A percentile compares a stretch with the other conserved stretches of the same genome.
Evolutionary conservation across 2,888 invertebrate species (phyloP).

Genomic region (Cantharis nigra): DNA sequence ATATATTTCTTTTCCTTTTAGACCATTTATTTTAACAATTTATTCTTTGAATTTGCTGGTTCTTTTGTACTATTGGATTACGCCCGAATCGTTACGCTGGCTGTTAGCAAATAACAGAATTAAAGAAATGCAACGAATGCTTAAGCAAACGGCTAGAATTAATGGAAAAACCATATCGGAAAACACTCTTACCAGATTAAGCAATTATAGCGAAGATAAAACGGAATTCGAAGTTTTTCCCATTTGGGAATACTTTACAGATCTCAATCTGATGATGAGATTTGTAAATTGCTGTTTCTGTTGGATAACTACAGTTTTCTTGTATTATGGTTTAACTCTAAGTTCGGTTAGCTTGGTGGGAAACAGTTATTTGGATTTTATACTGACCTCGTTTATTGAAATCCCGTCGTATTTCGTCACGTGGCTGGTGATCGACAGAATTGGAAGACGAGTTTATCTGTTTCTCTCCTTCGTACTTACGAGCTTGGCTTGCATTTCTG

Average conservation of each 20-base stretch:
- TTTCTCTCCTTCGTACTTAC: constrained; percentile 66
- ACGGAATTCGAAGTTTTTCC: neutral
- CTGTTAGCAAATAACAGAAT: constrained; percentile 65
- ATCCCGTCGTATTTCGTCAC: constrained; percentile 74
- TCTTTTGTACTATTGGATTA: constrained; percentile 67
- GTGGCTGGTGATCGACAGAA: constrained; percentile 65
- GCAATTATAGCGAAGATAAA: neutral
- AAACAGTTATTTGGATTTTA: constrained; percentile 77
- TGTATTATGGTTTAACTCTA: constrained; percentile 80
- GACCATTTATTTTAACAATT: neutral
- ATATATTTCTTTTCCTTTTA: neutral
- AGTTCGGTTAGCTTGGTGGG: constrained; percentile 77
- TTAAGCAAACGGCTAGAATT: constrained; percentile 65
- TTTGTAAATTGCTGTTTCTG: constrained; percentile 71
- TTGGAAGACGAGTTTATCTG: constrained; percentile 68
- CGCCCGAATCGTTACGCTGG: constrained; percentile 80
- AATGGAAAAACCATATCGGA: constrained; percentile 57
- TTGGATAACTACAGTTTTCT: constrained; percentile 79
- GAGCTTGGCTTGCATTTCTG: constrained; percentile 62
- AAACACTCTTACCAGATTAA: constrained; percentile 45
- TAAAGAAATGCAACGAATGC: constrained; percentile 55
- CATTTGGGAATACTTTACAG: neutral
- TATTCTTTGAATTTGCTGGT: constrained; percentile 48
- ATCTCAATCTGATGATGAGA: constrained; percentile 57
- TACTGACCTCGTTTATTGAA: constrained; percentile 69